These are phyloP conservation scores for Pimpla rufipes DNA, from an alignment of 2,888 invertebrate genomes.

Conservation along the genomic window DNA sequence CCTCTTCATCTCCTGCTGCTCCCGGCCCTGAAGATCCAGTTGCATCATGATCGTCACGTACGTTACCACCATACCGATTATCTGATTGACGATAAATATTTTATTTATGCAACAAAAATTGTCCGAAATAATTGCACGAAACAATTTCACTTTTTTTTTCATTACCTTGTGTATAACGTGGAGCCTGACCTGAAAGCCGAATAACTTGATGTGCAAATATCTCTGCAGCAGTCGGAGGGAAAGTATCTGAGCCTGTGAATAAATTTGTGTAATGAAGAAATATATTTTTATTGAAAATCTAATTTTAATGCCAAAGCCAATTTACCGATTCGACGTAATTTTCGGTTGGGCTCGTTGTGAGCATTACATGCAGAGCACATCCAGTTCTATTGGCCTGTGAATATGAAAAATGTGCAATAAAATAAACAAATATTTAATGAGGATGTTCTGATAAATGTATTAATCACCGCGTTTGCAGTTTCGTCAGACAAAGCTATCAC, in stretches of 20 bases:
- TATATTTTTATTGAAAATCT: neutral
- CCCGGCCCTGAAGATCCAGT: conserved; percentile 41
- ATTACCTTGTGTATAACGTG: conserved; percentile 60
- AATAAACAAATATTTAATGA: neutral
- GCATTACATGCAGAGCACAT: conserved; percentile 61
- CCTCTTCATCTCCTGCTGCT: neutral
- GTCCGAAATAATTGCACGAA: too few relatives aligned
- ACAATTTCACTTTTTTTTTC: too few relatives aligned
- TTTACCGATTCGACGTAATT: conserved; percentile 56
- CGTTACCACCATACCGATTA: conserved; percentile 55
- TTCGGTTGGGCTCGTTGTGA: conserved; percentile 27
- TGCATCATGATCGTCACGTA: conserved; percentile 69
- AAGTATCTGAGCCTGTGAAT: conserved; percentile 56
- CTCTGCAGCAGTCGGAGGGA: conserved; percentile 66
- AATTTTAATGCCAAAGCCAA: neutral
- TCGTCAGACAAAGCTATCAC: conserved; percentile 54
- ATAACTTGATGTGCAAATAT: conserved; percentile 62
- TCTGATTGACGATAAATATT: conserved; percentile 43
- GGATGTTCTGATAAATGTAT: neutral
- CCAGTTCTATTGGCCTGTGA: conserved; percentile 66
- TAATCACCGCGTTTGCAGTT: conserved; percentile 60
- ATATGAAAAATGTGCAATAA: neutral
- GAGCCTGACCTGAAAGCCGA: conserved; percentile 63
- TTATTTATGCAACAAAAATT: neutral
- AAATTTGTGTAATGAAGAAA: neutral